Evolutionary conservation across 2,888 invertebrate species (phyloP).

Genomic region (Euclidia mi): DNA sequence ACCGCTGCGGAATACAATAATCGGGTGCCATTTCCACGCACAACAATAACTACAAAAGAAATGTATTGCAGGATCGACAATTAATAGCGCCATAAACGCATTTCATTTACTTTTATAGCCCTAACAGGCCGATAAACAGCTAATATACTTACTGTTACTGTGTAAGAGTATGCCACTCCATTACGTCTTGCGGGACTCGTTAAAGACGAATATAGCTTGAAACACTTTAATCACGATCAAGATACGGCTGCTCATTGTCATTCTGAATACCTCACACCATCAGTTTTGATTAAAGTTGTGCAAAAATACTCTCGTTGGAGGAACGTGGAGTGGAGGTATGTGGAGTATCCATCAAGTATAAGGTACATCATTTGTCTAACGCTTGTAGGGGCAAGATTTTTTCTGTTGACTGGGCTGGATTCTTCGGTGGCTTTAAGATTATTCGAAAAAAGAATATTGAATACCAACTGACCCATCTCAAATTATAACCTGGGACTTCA

Average conservation of each 20-base stretch:
- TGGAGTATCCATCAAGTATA: no score
- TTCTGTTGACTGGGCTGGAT: no score
- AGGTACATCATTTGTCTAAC: no score
- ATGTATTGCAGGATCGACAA: constrained; percentile 18
- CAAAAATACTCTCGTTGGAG: no score
- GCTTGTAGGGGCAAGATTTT: no score
- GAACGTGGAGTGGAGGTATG: no score
- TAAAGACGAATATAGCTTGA: constrained; percentile 1
- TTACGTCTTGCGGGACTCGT: constrained; percentile 13
- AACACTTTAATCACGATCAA: neutral
- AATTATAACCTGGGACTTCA: no score
- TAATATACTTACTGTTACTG: constrained; percentile 8
- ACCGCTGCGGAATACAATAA: constrained; percentile 7
- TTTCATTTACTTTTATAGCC: constrained; percentile 38
- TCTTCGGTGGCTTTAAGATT: no score
- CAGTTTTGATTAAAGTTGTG: no score
- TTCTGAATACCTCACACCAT: no score
- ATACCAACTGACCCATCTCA: no score
- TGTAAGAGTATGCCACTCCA: neutral
- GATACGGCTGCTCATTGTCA: neutral
- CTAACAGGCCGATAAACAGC: constrained; percentile 29
- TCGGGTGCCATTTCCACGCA: constrained; percentile 2
- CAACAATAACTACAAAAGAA: constrained; percentile 21
- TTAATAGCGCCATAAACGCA: constrained; percentile 38
- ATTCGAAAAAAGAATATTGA: no score